These are phyloP conservation scores for Parascotia fuliginaria DNA, from an alignment of 2,888 invertebrate species.

Conservation along the genomic window DNA sequence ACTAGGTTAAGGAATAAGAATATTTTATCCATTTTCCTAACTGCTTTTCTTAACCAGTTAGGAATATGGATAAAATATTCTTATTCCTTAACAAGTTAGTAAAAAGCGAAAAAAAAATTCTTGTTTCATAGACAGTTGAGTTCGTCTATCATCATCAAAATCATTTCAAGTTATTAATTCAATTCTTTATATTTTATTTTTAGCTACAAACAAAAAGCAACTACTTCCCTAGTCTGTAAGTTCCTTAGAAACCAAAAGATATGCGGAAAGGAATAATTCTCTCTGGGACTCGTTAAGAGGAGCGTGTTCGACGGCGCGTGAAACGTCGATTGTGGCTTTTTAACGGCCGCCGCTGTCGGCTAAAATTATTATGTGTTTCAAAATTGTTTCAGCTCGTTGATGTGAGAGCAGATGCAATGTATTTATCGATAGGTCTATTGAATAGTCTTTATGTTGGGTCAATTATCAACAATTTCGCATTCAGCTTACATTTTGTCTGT, in stretches of 20 bases:
- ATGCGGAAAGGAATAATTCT: constrained; percentile 51
- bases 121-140: too few species aligned
- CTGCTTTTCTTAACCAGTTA: too few species aligned
- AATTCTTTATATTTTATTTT: too few species aligned
- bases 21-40: too few species aligned
- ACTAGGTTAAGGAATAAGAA: too few species aligned
- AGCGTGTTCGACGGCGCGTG: constrained; percentile 47
- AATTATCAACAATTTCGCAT: not conserved
- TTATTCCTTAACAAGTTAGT: too few species aligned
- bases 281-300: constrained; percentile 54
- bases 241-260: constrained; percentile 22
- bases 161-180: too few species aligned
- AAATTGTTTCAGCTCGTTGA: constrained; percentile 25
- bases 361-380: constrained; percentile 33
- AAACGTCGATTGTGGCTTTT: constrained; percentile 52
- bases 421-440: not conserved
- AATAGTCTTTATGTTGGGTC: not conserved
- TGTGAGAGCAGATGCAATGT: constrained; percentile 1
- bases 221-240: constrained; percentile 7
- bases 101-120: too few species aligned
- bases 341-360: constrained; percentile 11
- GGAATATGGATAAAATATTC: too few species aligned
- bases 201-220: not conserved
- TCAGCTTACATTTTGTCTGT: not conserved
- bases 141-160: too few species aligned